A percentile compares a stretch with the other conserved stretches of the same genome.
Evolutionary conservation across 2,888 invertebrate genomes (phyloP).

Genomic region (Autographa pulchrina): DNA sequence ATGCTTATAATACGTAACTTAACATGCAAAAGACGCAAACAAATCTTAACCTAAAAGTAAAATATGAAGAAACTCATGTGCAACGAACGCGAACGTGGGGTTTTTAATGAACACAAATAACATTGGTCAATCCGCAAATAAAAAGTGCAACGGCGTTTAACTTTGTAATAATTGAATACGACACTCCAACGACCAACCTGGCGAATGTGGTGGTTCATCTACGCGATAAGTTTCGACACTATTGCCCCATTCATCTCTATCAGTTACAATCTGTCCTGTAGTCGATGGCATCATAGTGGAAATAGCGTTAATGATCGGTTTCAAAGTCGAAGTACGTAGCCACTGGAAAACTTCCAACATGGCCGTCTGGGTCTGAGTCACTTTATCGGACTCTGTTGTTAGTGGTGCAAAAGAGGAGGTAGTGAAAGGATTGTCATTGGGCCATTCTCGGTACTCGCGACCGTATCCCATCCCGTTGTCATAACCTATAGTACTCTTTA

Average conservation of each 20-base stretch:
- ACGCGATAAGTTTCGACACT: constrained; percentile 86
- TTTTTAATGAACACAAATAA: constrained; percentile 64
- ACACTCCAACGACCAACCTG: constrained; percentile 89
- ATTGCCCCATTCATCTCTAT: constrained; percentile 86
- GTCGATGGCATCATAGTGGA: constrained; percentile 78
- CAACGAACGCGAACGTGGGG: constrained; percentile 62
- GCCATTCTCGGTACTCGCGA: constrained; percentile 84
- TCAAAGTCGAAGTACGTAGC: constrained; percentile 85
- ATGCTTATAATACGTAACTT: constrained; percentile 14
- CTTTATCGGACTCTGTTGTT: constrained; percentile 83
- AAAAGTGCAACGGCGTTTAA: constrained; percentile 82
- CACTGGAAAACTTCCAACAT: constrained; percentile 88
- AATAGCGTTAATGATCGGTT: constrained; percentile 83
- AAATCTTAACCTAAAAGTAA: constrained; percentile 51
- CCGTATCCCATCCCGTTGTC: constrained; percentile 80
- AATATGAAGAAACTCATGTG: constrained; percentile 57
- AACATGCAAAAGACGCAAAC: constrained; percentile 63
- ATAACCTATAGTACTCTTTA: constrained; percentile 87
- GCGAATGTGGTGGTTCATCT: constrained; percentile 87
- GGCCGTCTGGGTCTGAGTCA: constrained; percentile 86
- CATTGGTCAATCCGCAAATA: constrained; percentile 75
- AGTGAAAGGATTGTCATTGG: constrained; percentile 87
- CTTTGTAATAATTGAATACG: constrained; percentile 77
- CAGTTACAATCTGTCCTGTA: constrained; percentile 76
- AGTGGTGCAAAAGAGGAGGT: constrained; percentile 84